Conservation (phyloP, 2,113 vertebrate genomes). For the Cygnus atratus region DNA sequence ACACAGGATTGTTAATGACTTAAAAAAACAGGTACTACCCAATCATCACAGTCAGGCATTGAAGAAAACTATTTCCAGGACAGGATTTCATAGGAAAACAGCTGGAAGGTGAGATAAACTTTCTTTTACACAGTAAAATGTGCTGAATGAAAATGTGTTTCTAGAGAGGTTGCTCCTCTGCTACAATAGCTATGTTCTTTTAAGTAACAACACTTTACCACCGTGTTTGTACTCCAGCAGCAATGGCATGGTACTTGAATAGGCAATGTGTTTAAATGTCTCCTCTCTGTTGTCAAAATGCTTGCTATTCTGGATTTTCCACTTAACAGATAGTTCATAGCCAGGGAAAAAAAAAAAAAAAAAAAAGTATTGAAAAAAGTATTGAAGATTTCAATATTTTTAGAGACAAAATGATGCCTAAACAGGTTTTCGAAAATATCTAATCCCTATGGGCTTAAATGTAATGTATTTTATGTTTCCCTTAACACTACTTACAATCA, state of each 20-base stretch:
- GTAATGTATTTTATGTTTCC: neutral
- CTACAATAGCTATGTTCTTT: neutral
- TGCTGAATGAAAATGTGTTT: neutral
- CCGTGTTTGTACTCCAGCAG: neutral
- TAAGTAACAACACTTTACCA: neutral
- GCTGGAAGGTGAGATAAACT: neutral
- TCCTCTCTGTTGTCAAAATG: neutral
- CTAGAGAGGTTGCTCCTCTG: neutral
- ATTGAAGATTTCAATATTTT: neutral
- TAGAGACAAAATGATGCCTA: neutral
- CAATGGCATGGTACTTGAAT: neutral
- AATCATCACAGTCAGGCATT: neutral
- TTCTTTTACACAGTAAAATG: neutral
- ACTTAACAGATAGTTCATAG: neutral
- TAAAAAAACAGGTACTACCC: neutral
- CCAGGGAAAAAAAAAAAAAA: neutral
- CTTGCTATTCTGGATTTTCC: neutral
- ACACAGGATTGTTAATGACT: neutral
- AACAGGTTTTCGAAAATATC: neutral
- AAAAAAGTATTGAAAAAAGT: too few relatives aligned
- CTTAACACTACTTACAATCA: neutral
- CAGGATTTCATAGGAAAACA: neutral
- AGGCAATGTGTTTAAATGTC: neutral
- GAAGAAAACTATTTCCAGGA: neutral
- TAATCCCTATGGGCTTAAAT: neutral